These are phyloP conservation scores for Gallinago paraguaiae DNA, from an alignment of 2,113 vertebrate species.

Conservation along the genomic window DNA sequence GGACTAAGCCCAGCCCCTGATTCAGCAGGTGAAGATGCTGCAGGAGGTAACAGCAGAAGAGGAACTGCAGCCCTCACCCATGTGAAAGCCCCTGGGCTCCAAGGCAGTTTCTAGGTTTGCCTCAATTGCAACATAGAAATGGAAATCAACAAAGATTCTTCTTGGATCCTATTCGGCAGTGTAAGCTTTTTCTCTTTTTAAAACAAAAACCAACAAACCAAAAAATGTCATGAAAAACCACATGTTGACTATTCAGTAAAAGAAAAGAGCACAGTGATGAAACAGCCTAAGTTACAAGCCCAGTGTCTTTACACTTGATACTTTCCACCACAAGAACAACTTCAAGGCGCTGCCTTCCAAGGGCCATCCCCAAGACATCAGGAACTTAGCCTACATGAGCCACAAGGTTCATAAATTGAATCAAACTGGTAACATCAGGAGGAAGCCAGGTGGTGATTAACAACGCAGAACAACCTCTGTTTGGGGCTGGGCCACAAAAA, in stretches of 20 bases:
- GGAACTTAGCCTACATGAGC: neutral
- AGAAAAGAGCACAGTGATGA: neutral
- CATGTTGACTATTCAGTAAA: neutral
- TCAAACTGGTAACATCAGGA: neutral
- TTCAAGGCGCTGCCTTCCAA: neutral
- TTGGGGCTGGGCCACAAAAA: neutral
- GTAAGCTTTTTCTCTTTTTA: neutral
- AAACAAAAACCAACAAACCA: too few species aligned
- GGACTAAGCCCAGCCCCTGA: neutral
- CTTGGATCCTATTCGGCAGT: neutral
- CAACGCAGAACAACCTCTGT: neutral
- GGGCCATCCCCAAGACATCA: neutral
- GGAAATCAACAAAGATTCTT: neutral
- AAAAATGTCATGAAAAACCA: neutral
- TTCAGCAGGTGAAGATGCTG: neutral
- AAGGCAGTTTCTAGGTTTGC: neutral
- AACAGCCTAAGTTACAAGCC: neutral
- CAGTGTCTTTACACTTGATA: neutral
- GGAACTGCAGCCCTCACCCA: neutral
- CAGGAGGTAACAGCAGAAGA: neutral
- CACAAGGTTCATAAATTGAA: neutral
- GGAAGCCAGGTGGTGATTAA: neutral
- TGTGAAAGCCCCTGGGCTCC: neutral
- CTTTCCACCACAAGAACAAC: neutral
- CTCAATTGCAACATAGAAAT: accelerated